These are phyloP conservation scores for Malurus elegans DNA, from an alignment of 2,113 vertebrate genomes.

Conservation along the genomic window DNA sequence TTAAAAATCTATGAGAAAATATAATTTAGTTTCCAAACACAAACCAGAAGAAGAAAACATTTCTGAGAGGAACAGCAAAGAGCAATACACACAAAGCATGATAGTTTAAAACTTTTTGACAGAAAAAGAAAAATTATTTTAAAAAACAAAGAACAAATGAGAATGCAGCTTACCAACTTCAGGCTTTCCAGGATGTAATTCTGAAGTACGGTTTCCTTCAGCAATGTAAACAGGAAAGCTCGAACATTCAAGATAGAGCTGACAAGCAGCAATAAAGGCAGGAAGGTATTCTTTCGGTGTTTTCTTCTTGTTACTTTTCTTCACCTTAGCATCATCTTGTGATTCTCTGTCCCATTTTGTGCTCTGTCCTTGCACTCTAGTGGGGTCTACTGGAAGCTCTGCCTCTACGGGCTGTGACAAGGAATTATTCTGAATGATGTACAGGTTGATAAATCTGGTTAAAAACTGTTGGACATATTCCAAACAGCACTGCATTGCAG, in stretches of 20 bases:
- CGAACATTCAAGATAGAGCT: constrained; percentile 96
- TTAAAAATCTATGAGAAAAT: neutral
- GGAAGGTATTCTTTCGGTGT: constrained; percentile 82
- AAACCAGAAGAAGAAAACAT: neutral
- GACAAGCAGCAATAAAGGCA: constrained; percentile 93
- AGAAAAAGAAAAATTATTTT: neutral
- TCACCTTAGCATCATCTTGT: constrained; percentile 59
- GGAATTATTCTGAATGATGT: constrained; percentile 76
- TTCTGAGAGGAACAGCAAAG: neutral
- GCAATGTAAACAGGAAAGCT: constrained; percentile 98
- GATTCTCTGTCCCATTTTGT: constrained; percentile 70
- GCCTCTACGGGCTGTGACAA: constrained; percentile 54
- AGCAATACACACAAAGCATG: neutral
- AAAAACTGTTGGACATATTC: constrained; percentile 96
- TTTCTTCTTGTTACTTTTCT: constrained; percentile 58
- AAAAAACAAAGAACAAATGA: neutral
- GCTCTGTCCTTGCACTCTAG: constrained; percentile 50
- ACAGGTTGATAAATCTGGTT: constrained; percentile 87
- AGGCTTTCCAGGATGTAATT: constrained; percentile 79
- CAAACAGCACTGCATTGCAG: constrained; percentile 95
- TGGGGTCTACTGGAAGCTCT: constrained; percentile 62
- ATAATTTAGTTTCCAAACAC: neutral
- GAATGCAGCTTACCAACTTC: constrained; percentile 71
- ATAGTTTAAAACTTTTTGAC: neutral
- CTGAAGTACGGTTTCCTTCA: constrained; percentile 89